Evolutionary conservation across 2,888 invertebrate species (phyloP), one percentile per base, ranked within the genome.

Genomic region (Plagodis dolabraria): DNA sequence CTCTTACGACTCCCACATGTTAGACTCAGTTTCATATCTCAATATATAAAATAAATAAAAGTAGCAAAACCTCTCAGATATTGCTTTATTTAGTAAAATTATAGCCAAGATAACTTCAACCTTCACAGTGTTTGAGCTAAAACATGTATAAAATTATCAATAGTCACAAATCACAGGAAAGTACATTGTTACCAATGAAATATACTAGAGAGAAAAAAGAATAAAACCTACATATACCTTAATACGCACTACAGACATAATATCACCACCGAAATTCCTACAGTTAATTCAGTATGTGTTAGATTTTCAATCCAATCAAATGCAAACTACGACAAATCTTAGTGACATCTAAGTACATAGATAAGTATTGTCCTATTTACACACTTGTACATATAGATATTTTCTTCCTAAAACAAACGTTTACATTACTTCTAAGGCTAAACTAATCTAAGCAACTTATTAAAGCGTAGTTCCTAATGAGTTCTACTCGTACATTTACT

Each of bases 111-210:
- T 75, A 83, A 85, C 82, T 85, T 80, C 76, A 82, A 86, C 80
- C 80, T 83, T 83, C 73, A 50, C 54, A 59, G 57, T 87, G 86
- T 67, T 68, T 67, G 67, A 91, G 86, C 87, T 87, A 88, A 77
- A 85, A 85, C 82, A 82, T 64, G 87, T 91, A 89, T 83, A 90
- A 89, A 91, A 89, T 86, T 87, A 86, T 85, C 75, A 86, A 85
- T 86, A 89, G 85, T 87, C 84, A 87, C 81, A 84, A 89, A 90
- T 91, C 89, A 91, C 91, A 91, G 89, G 88, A 91, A 89, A 84
- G 79, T 88, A 79, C 80, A 73, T 75, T 65, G 49, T 57, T 53
- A 53, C 47, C 35, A 57, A 53, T 40, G 8, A 53, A 50, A 53
- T 47, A 83, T 77, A 80, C 85, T 86, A 83, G 78, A 82, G 76